Percentiles rank a stretch among this genome's conserved stretches.
Evolutionary conservation across 2,797 vertebrate species (phyloP).

Genomic region (Sciurus carolinensis): DNA sequence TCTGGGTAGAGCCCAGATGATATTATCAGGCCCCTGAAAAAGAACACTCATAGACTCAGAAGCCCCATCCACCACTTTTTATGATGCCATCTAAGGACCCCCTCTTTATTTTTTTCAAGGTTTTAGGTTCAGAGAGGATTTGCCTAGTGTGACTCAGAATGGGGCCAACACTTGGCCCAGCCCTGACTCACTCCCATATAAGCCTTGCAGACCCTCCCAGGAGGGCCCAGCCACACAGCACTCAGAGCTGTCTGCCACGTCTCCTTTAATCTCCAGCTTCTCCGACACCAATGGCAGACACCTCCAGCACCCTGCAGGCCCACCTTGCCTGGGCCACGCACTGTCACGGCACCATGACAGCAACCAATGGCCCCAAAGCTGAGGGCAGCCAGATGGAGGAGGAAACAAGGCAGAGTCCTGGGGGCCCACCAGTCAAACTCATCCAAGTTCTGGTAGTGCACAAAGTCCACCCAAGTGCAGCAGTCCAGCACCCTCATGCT

Average conservation of each 20-base stretch:
- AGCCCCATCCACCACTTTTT: neutral
- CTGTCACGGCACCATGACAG: neutral
- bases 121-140: neutral
- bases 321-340: accelerated
- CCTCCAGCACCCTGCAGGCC: neutral
- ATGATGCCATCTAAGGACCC: neutral
- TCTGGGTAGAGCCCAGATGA: neutral
- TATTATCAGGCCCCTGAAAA: neutral
- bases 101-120: slow-evolving; percentile 33
- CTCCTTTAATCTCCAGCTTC: neutral
- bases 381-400: neutral
- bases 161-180: neutral
- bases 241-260: neutral
- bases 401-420: neutral
- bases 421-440: neutral
- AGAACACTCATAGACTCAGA: slow-evolving; percentile 1
- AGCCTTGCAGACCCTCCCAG: slow-evolving; percentile 38
- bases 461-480: neutral
- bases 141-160: slow-evolving; percentile 7
- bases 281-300: neutral
- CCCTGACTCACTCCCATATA: neutral
- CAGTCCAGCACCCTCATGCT: neutral
- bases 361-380: neutral
- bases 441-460: neutral
- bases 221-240: neutral